Evolutionary conservation across 2,797 vertebrate genomes (phyloP), one percentile per base, ranked within the genome.

Genomic region (Urocyon cinereoargenteus): DNA sequence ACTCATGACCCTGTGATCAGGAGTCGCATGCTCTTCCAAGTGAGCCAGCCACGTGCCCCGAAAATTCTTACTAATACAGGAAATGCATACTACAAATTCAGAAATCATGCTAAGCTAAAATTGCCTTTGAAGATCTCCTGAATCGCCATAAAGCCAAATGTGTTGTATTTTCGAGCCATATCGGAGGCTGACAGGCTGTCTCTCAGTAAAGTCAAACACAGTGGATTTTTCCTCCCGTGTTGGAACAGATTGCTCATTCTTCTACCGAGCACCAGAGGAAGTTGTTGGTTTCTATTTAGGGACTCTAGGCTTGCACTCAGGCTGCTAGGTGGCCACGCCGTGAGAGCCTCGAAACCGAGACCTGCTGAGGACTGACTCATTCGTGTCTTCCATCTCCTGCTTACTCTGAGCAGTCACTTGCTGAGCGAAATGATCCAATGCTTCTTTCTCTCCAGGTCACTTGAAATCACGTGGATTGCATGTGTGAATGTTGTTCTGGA

Each of bases 91-190:
- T 84, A 66, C 36, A 22, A 91, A 84, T 26, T 86, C 59, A 36
- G 61, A 93, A 78, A 85, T 59, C 72, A 66, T 75, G n/a, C 36
- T 21, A n/a, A 59, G 62, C 85, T 31, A 64, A 97, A 88, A 57
- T 72, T 51, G 79, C 45, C 49, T n/a, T 75, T 88, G 61, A 86
- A 85, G 21, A 57, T 51, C 53, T 68, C 81, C 92, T 75, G 85
- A 70, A 45, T 61, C 28, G 55, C 40, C 13, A 24, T 24, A 59
- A 85, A 85, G 15, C 26, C 64, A 53, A 90, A 45, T 66, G 31
- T n/a, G 18, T 62, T 77, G 6, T 49, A 49, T 92, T 85, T 75
- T 55, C 82, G 34, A 92, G 59, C 79, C 31, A 11, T 55, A 11
- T 51, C 68, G 64, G 70, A 66, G 78, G 31, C 34, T 78, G 68